Conservation (phyloP, 2,113 vertebrate genomes). For the Erpornis zantholeuca region DNA sequence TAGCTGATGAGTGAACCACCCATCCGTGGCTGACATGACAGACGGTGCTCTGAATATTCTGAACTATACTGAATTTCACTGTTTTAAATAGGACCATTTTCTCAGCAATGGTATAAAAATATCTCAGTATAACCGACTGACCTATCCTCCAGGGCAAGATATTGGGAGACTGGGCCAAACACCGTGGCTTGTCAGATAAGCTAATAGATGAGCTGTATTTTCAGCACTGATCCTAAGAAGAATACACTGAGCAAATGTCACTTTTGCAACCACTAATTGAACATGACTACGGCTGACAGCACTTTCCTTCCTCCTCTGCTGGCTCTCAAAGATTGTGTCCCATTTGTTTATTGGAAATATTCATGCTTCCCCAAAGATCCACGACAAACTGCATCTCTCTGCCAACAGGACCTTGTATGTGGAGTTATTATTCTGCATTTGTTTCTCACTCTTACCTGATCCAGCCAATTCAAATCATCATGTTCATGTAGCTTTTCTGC, state of each 20-base stretch:
- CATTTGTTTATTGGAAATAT: not conserved
- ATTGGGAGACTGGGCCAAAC: not conserved
- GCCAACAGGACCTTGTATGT: not conserved
- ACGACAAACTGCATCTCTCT: not conserved
- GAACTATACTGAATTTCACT: not conserved
- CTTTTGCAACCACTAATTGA: not conserved
- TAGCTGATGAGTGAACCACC: not conserved
- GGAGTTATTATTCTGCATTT: not conserved
- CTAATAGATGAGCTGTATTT: not conserved
- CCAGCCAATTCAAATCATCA: not conserved
- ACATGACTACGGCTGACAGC: not conserved
- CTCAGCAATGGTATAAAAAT: not conserved
- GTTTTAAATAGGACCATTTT: not conserved
- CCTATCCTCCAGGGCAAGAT: not conserved
- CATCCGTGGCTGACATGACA: rapidly evolving
- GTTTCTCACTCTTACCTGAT: not conserved
- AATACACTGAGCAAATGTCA: not conserved
- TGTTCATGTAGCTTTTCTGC: not conserved
- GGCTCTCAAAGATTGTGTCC: not conserved
- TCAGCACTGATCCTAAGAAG: not conserved
- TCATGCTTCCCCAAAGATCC: not conserved
- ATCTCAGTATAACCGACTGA: not conserved
- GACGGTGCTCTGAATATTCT: not conserved
- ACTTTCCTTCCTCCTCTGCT: not conserved
- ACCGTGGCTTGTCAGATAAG: not conserved